Conservation (phyloP, 2,113 vertebrate species). For the Macheiramphus alcinus region DNA sequence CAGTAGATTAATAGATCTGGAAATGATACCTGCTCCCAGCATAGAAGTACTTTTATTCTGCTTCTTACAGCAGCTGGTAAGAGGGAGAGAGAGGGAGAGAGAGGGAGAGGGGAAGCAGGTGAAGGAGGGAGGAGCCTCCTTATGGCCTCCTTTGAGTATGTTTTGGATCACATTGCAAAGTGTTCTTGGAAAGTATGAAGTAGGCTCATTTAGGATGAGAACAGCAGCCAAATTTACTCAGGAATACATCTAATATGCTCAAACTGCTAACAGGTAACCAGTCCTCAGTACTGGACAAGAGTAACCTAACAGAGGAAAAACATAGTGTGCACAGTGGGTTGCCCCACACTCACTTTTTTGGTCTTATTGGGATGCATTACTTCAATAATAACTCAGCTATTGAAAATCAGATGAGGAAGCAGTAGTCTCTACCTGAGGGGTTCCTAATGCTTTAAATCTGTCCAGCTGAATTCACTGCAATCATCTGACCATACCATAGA, state of each 20-base stretch:
- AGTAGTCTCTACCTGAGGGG: background rate
- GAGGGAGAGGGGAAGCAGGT: rapidly evolving
- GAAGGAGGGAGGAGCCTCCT: background rate
- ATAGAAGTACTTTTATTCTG: background rate
- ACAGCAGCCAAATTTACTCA: rapidly evolving
- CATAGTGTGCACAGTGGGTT: background rate
- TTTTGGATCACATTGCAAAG: background rate
- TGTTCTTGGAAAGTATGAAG: background rate
- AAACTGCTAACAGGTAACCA: background rate
- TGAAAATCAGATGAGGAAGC: background rate
- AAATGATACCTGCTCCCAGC: background rate
- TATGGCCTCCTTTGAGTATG: background rate
- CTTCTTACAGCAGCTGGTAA: background rate
- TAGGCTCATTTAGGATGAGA: background rate
- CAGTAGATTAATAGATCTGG: background rate
- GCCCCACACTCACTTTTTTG: rapidly evolving
- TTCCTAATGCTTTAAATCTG: background rate
- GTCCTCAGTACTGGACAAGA: background rate
- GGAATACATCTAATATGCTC: background rate
- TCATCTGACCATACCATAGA: background rate
- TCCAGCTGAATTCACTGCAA: background rate
- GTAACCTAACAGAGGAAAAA: background rate
- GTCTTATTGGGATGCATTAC: background rate
- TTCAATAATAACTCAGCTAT: background rate
- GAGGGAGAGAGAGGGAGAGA: background rate